A percentile compares a stretch with the other conserved stretches of the same genome.
These are phyloP conservation scores for Rhorus exstirpatorius DNA, from an alignment of 2,888 invertebrate species.

Conservation along the genomic window DNA sequence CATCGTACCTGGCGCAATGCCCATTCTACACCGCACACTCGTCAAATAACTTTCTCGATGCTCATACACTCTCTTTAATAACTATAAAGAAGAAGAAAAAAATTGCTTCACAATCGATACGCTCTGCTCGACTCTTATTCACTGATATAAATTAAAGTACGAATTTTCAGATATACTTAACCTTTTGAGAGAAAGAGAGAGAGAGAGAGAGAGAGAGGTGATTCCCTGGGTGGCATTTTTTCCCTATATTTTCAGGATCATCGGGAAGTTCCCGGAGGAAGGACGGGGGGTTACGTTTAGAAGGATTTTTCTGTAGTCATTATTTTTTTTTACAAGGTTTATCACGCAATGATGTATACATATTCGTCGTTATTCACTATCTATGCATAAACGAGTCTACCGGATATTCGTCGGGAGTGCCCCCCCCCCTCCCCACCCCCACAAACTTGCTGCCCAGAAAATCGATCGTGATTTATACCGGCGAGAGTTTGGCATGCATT, in stretches of 20 bases:
- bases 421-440: background rate
- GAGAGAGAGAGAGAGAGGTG: background rate
- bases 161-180: background rate
- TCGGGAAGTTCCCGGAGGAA: background rate
- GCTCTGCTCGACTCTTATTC: background rate
- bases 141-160: slow-evolving; percentile 5
- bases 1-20: slow-evolving; percentile 58
- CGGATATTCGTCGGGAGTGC: slow-evolving; percentile 41
- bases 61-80: slow-evolving; percentile 66
- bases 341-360: slow-evolving; percentile 6
- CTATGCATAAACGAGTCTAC: slow-evolving; percentile 43
- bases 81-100: slow-evolving; percentile 43
- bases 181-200: background rate
- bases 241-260: background rate
- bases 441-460: slow-evolving; percentile 37
- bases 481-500: background rate
- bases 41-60: slow-evolving; percentile 58
- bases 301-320: slow-evolving; percentile 14
- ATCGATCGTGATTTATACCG: slow-evolving; percentile 62
- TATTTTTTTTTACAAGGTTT: slow-evolving; percentile 10
- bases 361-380: slow-evolving; percentile 47
- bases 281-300: too few relatives aligned
- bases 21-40: slow-evolving; percentile 39
- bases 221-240: background rate
- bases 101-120: background rate